Percentiles rank a stretch among this genome's conserved stretches.
phyloP scores from a whole-genome alignment of 2,888 invertebrate genomes.

The Andrena dorsata region DNA sequence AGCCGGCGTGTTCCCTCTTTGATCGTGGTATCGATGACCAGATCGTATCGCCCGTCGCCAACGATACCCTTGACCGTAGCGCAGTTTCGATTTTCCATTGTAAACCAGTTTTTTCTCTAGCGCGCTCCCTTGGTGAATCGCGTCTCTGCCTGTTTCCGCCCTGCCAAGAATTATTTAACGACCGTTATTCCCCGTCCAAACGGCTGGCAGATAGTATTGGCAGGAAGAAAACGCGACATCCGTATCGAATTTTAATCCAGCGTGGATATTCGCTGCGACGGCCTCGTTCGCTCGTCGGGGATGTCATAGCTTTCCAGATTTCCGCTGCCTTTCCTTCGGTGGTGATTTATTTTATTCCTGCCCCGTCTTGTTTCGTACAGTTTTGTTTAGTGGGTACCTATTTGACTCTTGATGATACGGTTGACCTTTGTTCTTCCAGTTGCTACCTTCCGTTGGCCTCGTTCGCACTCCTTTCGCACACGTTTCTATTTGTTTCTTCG shows the following conservation, averaged over 20 bases:
- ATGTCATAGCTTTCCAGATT: neutral
- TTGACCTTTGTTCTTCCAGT: too few species aligned
- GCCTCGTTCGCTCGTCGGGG: neutral
- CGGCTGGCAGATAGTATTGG: conserved; percentile 39
- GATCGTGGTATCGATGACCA: conserved; percentile 52
- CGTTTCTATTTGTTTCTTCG: neutral
- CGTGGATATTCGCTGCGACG: neutral
- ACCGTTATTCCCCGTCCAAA: conserved; percentile 34
- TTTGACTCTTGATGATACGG: too few species aligned
- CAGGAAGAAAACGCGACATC: conserved; percentile 33
- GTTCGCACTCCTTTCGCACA: neutral
- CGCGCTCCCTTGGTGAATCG: neutral
- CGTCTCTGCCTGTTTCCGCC: conserved; percentile 21
- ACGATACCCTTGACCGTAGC: conserved; percentile 51
- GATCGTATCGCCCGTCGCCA: conserved; percentile 44
- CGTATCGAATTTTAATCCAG: conserved; percentile 54
- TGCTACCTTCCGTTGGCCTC: neutral
- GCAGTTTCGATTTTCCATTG: conserved; percentile 45
- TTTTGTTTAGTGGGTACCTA: too few species aligned
- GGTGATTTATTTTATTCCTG: too few species aligned
- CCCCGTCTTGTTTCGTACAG: too few species aligned
- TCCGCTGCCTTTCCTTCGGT: neutral
- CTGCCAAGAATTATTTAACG: conserved; percentile 52
- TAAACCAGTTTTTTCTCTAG: conserved; percentile 20
- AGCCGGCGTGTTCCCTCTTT: conserved; percentile 29